phyloP scores from a whole-genome alignment of 2,888 invertebrate genomes.

The Tetheella fluctuosa region DNA sequence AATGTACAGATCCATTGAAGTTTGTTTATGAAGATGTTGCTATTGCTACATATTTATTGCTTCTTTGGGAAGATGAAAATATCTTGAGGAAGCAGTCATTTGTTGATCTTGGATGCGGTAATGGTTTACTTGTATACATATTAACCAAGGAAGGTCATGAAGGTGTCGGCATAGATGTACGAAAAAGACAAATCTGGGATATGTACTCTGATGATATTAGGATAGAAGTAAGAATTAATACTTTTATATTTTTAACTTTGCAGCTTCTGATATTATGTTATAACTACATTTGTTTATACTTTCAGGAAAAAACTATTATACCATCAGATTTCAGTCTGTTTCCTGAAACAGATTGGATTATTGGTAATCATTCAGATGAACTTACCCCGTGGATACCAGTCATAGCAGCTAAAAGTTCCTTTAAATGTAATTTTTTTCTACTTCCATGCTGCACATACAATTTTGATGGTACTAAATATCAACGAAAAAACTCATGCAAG shows the following conservation, averaged over 20 bases:
- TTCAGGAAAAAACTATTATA: slow-evolving; percentile 86
- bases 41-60: slow-evolving; percentile 93
- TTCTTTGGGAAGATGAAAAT: slow-evolving; percentile 89
- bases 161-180: slow-evolving; percentile 93
- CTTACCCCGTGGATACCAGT: slow-evolving; percentile 99
- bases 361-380: slow-evolving; percentile 99
- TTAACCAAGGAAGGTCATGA: slow-evolving; percentile 92
- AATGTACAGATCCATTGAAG: slow-evolving; percentile 96
- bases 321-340: slow-evolving; percentile 88
- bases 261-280: not conserved
- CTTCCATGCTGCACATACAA: slow-evolving; percentile 98
- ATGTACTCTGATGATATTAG: slow-evolving; percentile 86
- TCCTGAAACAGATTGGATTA: slow-evolving; percentile 94
- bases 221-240: slow-evolving; percentile 82
- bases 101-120: slow-evolving; percentile 98
- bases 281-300: slow-evolving; percentile 29
- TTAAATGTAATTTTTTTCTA: slow-evolving; percentile 91
- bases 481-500: slow-evolving; percentile 86
- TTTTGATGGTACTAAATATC: slow-evolving; percentile 94
- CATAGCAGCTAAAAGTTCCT: slow-evolving; percentile 91
- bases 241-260: not conserved
- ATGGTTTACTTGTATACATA: slow-evolving; percentile 96
- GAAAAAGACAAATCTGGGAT: slow-evolving; percentile 95
- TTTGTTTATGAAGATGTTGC: slow-evolving; percentile 98
- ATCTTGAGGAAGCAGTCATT: slow-evolving; percentile 85